Percentiles rank a stretch among this genome's conserved stretches.
Conservation (phyloP, 1,140 invertebrate genomes). For the Drosophila erecta region DNA sequence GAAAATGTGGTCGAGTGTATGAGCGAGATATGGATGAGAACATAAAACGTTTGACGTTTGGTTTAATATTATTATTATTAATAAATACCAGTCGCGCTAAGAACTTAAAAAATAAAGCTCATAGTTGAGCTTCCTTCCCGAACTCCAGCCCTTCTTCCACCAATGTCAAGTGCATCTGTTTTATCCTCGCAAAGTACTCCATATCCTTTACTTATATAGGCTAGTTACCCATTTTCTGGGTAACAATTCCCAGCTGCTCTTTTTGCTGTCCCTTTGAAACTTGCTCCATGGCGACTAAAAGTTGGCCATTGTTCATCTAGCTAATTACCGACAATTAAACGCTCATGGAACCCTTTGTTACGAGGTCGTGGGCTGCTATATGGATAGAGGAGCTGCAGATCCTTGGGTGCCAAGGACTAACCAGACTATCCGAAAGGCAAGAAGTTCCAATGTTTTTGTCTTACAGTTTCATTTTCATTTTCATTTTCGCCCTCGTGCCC, state of each 20-base stretch:
- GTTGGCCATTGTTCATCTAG: slow-evolving; percentile 52
- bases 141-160: no score
- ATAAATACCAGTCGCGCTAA: no score
- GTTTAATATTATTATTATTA: no score
- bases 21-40: not conserved
- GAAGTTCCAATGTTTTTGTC: slow-evolving; percentile 24
- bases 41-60: no score
- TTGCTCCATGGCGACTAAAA: slow-evolving; percentile 35
- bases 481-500: slow-evolving; percentile 39
- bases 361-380: slow-evolving; percentile 1
- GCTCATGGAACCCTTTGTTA: slow-evolving; percentile 63
- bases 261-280: slow-evolving; percentile 22
- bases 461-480: slow-evolving; percentile 38
- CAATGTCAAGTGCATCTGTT: not conserved
- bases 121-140: no score
- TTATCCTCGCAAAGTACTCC: not conserved
- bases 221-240: slow-evolving; percentile 9
- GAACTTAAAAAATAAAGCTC: no score
- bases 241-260: slow-evolving; percentile 16
- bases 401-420: not conserved
- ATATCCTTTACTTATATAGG: slow-evolving; percentile 15
- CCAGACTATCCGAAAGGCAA: slow-evolving; percentile 13
- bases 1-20: not conserved
- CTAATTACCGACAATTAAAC: slow-evolving; percentile 77
- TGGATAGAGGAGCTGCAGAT: slow-evolving; percentile 1